Conservation (phyloP, 2,113 vertebrate species). For the Peromyscus maniculatus region DNA sequence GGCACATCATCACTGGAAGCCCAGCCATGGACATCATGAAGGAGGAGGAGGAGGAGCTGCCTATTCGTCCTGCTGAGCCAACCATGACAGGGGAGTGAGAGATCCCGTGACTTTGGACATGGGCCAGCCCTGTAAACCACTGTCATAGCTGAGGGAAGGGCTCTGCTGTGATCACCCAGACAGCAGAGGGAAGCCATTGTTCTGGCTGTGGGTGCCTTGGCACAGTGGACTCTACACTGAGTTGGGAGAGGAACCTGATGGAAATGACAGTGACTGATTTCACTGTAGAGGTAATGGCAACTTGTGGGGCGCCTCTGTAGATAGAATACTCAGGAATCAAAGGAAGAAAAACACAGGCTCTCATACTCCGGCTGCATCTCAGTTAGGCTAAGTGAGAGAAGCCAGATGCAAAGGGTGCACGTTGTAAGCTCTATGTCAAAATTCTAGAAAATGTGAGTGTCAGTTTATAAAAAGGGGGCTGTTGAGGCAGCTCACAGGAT, state of each 20-base stretch:
- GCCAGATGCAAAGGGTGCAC: neutral
- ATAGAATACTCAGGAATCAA: neutral
- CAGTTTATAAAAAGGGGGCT: neutral
- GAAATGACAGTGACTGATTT: neutral
- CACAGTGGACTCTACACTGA: neutral
- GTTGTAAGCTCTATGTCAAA: neutral
- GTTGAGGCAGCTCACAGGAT: neutral
- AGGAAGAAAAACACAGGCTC: neutral
- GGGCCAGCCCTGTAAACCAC: neutral
- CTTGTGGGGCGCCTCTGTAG: too few relatives aligned
- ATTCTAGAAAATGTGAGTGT: slow-evolving; percentile 1
- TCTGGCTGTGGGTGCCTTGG: neutral
- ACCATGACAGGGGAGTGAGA: neutral
- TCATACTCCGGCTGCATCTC: neutral
- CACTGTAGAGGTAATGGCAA: neutral
- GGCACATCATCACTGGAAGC: neutral
- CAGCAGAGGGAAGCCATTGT: neutral
- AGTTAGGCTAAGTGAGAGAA: neutral
- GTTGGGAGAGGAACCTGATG: neutral
- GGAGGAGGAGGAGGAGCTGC: too few relatives aligned
- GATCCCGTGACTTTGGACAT: neutral
- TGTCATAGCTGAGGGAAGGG: neutral
- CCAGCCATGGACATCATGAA: neutral
- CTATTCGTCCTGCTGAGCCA: neutral
- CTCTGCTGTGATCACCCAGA: neutral